These are phyloP conservation scores for Acromyrmex heyeri DNA, from an alignment of 1,140 invertebrate genomes.

Conservation along the genomic window DNA sequence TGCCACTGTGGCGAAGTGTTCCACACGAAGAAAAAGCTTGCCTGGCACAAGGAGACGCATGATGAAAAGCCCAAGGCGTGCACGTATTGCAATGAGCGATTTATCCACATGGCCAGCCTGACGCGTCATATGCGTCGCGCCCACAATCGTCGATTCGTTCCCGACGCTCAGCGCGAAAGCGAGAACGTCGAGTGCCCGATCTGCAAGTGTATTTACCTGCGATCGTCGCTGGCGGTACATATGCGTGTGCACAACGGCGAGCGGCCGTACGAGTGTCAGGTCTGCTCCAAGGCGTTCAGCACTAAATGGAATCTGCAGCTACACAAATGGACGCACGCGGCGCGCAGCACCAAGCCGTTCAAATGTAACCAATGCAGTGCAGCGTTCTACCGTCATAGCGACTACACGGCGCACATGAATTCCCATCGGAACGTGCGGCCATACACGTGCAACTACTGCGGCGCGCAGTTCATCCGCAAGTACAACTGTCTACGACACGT, in stretches of 20 bases:
- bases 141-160: slow-evolving; percentile 92
- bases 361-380: slow-evolving; percentile 94
- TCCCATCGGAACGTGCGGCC: slow-evolving; percentile 93
- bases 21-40: slow-evolving; percentile 93
- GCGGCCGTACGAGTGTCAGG: slow-evolving; percentile 92
- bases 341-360: slow-evolving; percentile 93
- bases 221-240: slow-evolving; percentile 93
- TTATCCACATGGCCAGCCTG: slow-evolving; percentile 93
- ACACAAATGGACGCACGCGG: slow-evolving; percentile 96
- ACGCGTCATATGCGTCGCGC: slow-evolving; percentile 93
- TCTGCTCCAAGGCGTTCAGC: slow-evolving; percentile 94
- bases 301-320: slow-evolving; percentile 96
- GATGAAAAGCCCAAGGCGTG: slow-evolving; percentile 94
- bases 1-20: slow-evolving; percentile 94
- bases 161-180: slow-evolving; percentile 87
- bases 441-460: slow-evolving; percentile 97
- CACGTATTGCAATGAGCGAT: slow-evolving; percentile 93
- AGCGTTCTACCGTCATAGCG: slow-evolving; percentile 92
- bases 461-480: slow-evolving; percentile 96
- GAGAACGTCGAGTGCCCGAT: slow-evolving; percentile 93
- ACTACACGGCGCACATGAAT: slow-evolving; percentile 94
- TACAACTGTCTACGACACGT: slow-evolving; percentile 97
- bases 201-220: slow-evolving; percentile 93
- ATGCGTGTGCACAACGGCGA: slow-evolving; percentile 92
- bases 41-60: slow-evolving; percentile 95